Conservation (phyloP, 2,888 invertebrate species). For the Rhingia rostrata region DNA sequence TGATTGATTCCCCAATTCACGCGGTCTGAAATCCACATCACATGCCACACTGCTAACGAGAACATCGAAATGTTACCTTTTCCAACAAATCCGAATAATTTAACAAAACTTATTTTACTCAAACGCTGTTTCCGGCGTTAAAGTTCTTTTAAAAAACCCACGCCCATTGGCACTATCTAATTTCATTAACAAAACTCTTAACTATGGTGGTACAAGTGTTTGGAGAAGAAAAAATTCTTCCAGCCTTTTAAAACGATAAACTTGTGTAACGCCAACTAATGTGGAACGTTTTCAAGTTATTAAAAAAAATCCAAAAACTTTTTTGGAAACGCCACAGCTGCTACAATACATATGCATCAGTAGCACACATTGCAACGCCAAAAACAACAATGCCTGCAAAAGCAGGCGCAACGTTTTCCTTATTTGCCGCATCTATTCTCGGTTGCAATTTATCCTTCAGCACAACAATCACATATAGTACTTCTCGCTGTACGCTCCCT, state of each 20-base stretch:
- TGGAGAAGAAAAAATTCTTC: background rate
- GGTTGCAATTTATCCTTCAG: conserved; percentile 54
- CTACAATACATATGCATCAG: conserved; percentile 34
- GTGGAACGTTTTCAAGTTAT: conserved; percentile 6
- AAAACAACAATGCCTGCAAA: conserved; percentile 39
- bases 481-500: conserved; percentile 15
- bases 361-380: conserved; percentile 25
- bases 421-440: conserved; percentile 19
- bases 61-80: too few species aligned
- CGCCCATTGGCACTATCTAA: background rate
- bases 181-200: conserved; percentile 22
- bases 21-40: too few species aligned
- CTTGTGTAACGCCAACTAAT: conserved; percentile 4
- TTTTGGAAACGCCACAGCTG: conserved; percentile 45
- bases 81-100: too few species aligned
- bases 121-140: background rate
- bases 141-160: background rate
- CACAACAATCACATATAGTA: conserved; percentile 50
- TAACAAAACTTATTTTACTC: background rate
- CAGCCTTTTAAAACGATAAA: background rate
- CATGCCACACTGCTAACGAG: too few species aligned
- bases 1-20: too few species aligned
- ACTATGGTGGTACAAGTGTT: background rate
- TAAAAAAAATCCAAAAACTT: conserved; percentile 8
- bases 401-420: conserved; percentile 25